Evolutionary conservation across 37 sponge, comb jelly and placozoan genomes (phyloP).

Genomic region (Tethya wilhelma): DNA sequence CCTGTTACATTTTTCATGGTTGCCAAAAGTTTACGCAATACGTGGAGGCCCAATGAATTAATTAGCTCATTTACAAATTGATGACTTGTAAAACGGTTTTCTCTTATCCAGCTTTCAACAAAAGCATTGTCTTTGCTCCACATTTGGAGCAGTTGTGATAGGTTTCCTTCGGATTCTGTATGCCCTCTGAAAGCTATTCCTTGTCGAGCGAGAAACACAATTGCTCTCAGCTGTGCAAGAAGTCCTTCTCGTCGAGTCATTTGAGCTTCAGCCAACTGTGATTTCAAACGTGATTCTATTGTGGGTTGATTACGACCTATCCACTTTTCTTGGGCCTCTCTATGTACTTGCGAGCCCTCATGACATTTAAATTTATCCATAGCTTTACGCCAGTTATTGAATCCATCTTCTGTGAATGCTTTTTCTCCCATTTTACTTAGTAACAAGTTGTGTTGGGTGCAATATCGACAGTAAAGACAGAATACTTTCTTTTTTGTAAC

Average conservation of each 20-base stretch:
- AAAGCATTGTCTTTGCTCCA: constrained; percentile 42
- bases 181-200: constrained; percentile 63
- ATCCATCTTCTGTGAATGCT: constrained; percentile 51
- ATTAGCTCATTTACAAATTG: constrained; percentile 59
- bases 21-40: constrained; percentile 44
- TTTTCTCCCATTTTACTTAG: constrained; percentile 58
- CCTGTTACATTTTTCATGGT: constrained; percentile 45
- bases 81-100: constrained; percentile 32
- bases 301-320: constrained; percentile 16
- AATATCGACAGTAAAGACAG: constrained; percentile 54
- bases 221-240: constrained; percentile 40
- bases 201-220: constrained; percentile 56
- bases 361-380: constrained; percentile 46
- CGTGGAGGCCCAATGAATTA: constrained; percentile 30
- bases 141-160: constrained; percentile 32
- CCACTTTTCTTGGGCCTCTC: constrained; percentile 61
- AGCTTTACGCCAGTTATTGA: constrained; percentile 48
- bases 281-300: constrained; percentile 21
- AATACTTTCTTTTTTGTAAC: constrained; percentile 41
- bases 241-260: constrained; percentile 48
- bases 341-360: constrained; percentile 44
- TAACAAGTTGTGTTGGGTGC: constrained; percentile 39
- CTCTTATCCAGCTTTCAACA: constrained; percentile 33
- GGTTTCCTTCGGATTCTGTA: constrained; percentile 56
- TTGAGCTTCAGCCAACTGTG: constrained; percentile 40